Conservation (phyloP, 1,140 invertebrate genomes). For the Campoletis sonorensis region DNA sequence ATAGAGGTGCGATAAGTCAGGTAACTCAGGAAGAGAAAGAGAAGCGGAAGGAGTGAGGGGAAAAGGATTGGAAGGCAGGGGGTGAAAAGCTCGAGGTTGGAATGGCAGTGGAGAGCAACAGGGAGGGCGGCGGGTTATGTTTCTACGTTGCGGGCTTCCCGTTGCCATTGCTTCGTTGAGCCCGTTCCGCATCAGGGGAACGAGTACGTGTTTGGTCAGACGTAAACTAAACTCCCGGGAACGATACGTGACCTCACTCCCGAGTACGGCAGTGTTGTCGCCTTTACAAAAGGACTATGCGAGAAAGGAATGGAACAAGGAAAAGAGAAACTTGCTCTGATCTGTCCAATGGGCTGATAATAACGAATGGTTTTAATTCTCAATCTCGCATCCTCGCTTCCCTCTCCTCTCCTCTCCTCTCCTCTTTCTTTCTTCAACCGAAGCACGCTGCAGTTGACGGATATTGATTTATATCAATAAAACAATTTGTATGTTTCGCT, state of each 20-base stretch:
- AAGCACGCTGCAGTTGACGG: not conserved
- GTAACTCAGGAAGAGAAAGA: constrained; percentile 5
- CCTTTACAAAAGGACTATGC: not conserved
- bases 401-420: not conserved
- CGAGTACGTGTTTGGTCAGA: constrained; percentile 47
- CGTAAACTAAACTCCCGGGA: constrained; percentile 44
- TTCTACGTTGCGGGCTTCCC: constrained; percentile 22
- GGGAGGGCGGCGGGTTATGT: not conserved
- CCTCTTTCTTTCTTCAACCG: not conserved
- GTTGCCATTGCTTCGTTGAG: constrained; percentile 27
- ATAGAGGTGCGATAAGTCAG: constrained; percentile 46
- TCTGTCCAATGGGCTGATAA: constrained; percentile 16
- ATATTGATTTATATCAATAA: constrained; percentile 5
- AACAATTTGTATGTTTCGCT: constrained; percentile 2
- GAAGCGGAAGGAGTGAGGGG: not conserved
- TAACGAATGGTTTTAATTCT: constrained; percentile 46
- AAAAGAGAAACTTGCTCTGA: constrained; percentile 10
- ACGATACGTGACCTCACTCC: constrained; percentile 43
- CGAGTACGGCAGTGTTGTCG: constrained; percentile 1
- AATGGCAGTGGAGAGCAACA: not conserved
- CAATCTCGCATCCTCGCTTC: constrained; percentile 30
- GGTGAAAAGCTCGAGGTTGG: not conserved
- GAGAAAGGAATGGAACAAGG: not conserved
- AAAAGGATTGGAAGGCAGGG: not conserved
- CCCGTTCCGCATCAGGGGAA: constrained; percentile 44